Evolutionary conservation across 2,113 vertebrate genomes (phyloP).

Genomic region (Chaetorhynchus papuensis): DNA sequence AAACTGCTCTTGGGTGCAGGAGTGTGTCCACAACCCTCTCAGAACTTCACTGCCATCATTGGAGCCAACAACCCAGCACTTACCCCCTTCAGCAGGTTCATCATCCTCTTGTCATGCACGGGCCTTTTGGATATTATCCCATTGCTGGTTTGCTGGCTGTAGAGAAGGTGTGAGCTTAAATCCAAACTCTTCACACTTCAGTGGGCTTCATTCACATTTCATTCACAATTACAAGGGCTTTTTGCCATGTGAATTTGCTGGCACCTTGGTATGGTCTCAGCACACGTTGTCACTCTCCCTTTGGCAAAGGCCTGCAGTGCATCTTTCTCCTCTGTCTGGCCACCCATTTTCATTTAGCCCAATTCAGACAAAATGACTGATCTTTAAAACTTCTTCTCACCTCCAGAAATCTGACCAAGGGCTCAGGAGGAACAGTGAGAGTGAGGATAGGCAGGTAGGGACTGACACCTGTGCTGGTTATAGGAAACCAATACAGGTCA

Average conservation of each 20-base stretch:
- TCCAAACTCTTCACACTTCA: not conserved
- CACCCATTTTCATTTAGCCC: not conserved
- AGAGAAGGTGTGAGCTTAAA: not conserved
- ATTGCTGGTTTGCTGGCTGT: not conserved
- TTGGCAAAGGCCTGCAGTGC: not conserved
- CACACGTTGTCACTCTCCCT: not conserved
- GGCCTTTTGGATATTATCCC: not conserved
- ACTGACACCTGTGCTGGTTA: not conserved
- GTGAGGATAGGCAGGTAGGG: not conserved
- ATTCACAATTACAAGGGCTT: not conserved
- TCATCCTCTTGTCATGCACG: not conserved
- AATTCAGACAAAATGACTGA: not conserved
- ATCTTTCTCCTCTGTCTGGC: not conserved
- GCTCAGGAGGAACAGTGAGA: fast-evolving
- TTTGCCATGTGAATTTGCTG: not conserved
- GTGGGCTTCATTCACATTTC: not conserved
- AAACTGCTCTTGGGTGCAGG: not conserved
- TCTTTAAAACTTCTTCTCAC: not conserved
- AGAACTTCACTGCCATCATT: not conserved
- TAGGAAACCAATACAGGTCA: not conserved
- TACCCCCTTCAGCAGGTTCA: not conserved
- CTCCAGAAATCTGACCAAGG: not conserved
- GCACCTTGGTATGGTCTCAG: not conserved
- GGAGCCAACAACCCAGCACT: not conserved
- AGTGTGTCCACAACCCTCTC: not conserved